phyloP scores from a whole-genome alignment of 2,888 invertebrate species.

The Hedychridium roseum region DNA sequence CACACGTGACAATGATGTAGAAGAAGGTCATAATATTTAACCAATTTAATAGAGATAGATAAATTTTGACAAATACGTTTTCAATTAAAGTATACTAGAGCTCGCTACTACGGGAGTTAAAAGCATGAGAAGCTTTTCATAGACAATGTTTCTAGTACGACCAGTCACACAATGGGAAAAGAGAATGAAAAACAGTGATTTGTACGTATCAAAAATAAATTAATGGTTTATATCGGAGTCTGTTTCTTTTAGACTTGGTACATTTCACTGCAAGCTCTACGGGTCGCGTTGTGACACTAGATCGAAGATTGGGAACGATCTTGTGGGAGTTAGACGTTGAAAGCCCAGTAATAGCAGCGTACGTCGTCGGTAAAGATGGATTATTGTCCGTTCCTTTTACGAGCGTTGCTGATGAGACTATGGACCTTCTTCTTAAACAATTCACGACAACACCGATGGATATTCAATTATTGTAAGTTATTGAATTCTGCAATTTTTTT shows the following conservation, averaged over 20 bases:
- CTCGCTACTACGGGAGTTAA: too few species aligned
- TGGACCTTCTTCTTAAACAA: conserved; percentile 69
- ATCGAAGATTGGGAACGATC: conserved; percentile 80
- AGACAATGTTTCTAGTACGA: too few species aligned
- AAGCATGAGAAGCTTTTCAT: too few species aligned
- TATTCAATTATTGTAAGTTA: conserved; percentile 67
- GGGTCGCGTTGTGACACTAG: conserved; percentile 85
- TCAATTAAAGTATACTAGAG: too few species aligned
- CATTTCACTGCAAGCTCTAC: conserved; percentile 92
- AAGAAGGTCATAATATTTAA: too few species aligned
- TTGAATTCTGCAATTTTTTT: not conserved
- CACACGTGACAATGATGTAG: too few species aligned
- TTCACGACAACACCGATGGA: conserved; percentile 62
- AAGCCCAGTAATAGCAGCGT: conserved; percentile 91
- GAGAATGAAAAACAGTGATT: too few species aligned
- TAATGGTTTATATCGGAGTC: too few species aligned
- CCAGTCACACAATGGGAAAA: too few species aligned
- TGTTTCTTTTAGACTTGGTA: conserved; percentile 77
- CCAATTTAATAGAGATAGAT: too few species aligned
- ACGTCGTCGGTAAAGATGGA: conserved; percentile 78
- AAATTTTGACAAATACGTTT: too few species aligned
- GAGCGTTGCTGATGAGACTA: conserved; percentile 86
- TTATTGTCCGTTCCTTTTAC: conserved; percentile 87
- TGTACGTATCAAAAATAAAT: too few species aligned
- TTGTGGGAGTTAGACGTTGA: conserved; percentile 88